These are phyloP conservation scores for Staurois parvus DNA, from an alignment of 2,797 vertebrate genomes.

Conservation along the genomic window DNA sequence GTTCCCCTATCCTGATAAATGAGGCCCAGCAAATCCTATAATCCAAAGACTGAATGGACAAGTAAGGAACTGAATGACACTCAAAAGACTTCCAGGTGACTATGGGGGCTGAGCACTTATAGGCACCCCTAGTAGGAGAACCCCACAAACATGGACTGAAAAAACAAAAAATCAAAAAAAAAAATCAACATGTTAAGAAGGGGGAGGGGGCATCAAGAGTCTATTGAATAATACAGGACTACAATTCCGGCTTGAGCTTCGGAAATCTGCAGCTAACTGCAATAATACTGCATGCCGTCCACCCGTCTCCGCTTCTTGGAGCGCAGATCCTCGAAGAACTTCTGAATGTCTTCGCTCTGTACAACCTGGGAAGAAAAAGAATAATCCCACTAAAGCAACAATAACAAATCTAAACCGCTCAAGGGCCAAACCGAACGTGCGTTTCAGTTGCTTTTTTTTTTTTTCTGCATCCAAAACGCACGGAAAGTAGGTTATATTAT, in stretches of 20 bases:
- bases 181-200: neutral
- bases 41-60: too few relatives aligned
- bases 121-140: neutral
- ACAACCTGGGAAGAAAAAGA: constrained; percentile 73
- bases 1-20: too few relatives aligned
- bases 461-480: too few relatives aligned
- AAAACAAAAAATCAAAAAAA: neutral
- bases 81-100: neutral
- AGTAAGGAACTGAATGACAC: neutral
- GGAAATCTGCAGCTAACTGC: constrained; percentile 72
- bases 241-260: too few relatives aligned
- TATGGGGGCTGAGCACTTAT: neutral
- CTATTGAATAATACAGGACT: neutral
- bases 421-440: neutral
- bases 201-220: neutral
- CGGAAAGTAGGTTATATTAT: too few relatives aligned
- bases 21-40: too few relatives aligned
- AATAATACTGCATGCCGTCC: constrained; percentile 82
- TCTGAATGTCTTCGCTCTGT: constrained; percentile 82
- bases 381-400: neutral
- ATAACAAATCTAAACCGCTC: neutral
- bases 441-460: too few relatives aligned
- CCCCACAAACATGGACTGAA: too few relatives aligned
- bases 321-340: constrained; percentile 84
- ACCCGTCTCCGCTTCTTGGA: constrained; percentile 79